A percentile compares a stretch with the other conserved stretches of the same genome.
These are phyloP conservation scores for Falco berigora DNA, from an alignment of 2,797 vertebrate species.

Conservation along the genomic window DNA sequence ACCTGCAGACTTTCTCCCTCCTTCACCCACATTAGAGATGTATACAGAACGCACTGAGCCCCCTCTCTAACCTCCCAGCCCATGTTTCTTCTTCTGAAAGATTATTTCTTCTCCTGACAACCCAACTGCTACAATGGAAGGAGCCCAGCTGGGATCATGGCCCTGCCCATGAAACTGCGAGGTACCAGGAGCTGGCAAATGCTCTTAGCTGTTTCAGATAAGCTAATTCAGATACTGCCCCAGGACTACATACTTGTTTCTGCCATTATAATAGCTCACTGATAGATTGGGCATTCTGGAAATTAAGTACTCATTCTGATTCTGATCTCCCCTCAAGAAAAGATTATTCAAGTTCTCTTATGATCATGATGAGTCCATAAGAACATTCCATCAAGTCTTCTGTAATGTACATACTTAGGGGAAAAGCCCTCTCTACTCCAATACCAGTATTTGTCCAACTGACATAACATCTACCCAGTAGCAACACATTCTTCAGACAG, in stretches of 20 bases:
- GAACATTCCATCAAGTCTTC: neutral
- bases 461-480: neutral
- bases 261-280: neutral
- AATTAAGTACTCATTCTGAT: neutral
- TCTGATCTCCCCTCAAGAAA: neutral
- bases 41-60: fast-evolving
- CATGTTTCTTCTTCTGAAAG: neutral
- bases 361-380: neutral
- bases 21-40: neutral
- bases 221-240: neutral
- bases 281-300: neutral
- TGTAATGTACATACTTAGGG: neutral
- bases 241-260: neutral
- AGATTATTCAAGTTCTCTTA: neutral
- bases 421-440: neutral
- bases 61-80: too few relatives aligned
- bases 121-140: neutral
- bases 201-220: neutral
- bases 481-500: neutral
- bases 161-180: neutral
- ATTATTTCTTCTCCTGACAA: neutral
- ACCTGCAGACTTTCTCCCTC: neutral
- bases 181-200: neutral
- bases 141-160: neutral
- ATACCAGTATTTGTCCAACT: neutral